Conservation (phyloP, 2,113 vertebrate species). For the Salvelinus sp. region DNA sequence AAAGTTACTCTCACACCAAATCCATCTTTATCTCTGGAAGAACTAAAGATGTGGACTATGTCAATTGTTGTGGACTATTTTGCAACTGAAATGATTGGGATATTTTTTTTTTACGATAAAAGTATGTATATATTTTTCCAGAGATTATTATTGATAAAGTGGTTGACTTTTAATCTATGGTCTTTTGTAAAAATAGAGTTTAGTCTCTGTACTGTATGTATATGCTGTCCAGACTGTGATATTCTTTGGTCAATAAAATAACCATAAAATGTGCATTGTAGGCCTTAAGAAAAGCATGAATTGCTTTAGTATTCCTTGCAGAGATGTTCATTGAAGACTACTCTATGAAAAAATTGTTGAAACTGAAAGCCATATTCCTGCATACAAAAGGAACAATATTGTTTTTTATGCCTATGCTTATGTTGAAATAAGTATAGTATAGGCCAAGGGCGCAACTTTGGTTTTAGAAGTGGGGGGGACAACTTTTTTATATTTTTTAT, state of each 20-base stretch:
- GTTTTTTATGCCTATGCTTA: conserved; percentile 66
- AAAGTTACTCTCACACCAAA: no score
- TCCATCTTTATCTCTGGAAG: not conserved
- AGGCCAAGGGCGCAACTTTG: no score
- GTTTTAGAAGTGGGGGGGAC: no score
- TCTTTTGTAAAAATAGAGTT: conserved; percentile 48
- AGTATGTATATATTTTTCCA: not conserved
- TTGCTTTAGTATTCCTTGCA: conserved; percentile 26
- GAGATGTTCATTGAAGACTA: conserved; percentile 27
- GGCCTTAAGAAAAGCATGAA: conserved; percentile 37
- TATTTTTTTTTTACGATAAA: not conserved
- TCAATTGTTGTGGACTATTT: not conserved
- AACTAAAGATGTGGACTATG: not conserved
- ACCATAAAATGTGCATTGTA: conserved; percentile 39
- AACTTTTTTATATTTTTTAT: no score
- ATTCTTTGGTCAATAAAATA: conserved; percentile 22
- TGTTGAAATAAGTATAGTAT: not conserved
- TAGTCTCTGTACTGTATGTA: not conserved
- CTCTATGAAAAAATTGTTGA: conserved; percentile 28
- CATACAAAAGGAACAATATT: conserved; percentile 55
- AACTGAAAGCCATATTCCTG: conserved; percentile 61
- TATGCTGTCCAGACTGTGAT: conserved; percentile 28
- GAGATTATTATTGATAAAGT: not conserved
- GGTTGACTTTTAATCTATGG: conserved; percentile 15
- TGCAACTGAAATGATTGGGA: no score